Evolutionary conservation across 2,113 vertebrate genomes (phyloP).

Genomic region (Grantiella picta): DNA sequence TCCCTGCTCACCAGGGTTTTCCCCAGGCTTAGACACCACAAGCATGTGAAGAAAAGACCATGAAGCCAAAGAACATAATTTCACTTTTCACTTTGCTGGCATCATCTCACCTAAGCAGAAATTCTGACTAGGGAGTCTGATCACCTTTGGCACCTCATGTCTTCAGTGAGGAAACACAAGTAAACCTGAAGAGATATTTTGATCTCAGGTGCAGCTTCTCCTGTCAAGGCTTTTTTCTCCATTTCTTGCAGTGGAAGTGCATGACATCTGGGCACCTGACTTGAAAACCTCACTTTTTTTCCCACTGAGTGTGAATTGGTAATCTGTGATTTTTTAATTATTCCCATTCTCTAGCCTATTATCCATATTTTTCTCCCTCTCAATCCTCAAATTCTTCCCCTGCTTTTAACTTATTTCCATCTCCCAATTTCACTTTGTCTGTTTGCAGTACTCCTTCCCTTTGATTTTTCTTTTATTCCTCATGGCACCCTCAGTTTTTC

Average conservation of each 20-base stretch:
- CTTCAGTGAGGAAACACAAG: neutral
- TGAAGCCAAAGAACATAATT: neutral
- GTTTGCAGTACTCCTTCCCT: neutral
- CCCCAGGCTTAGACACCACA: neutral
- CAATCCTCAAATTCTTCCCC: neutral
- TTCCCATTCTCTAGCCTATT: neutral
- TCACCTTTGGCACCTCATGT: neutral
- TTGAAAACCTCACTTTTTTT: neutral
- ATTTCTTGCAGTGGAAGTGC: neutral
- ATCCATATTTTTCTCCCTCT: neutral
- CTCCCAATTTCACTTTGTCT: neutral
- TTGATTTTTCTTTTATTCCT: neutral
- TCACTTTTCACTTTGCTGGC: neutral
- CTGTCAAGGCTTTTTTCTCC: neutral
- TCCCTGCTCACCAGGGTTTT: neutral
- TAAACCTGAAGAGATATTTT: neutral
- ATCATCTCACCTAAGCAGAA: neutral
- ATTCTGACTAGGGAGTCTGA: neutral
- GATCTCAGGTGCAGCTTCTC: neutral
- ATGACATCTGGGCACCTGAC: neutral
- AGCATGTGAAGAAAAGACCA: neutral
- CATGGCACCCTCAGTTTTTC: neutral
- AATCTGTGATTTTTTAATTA: neutral
- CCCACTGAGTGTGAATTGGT: neutral
- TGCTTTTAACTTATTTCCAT: neutral